Evolutionary conservation across 2,888 invertebrate species (phyloP).

Genomic region (Zootermopsis nevadensis): DNA sequence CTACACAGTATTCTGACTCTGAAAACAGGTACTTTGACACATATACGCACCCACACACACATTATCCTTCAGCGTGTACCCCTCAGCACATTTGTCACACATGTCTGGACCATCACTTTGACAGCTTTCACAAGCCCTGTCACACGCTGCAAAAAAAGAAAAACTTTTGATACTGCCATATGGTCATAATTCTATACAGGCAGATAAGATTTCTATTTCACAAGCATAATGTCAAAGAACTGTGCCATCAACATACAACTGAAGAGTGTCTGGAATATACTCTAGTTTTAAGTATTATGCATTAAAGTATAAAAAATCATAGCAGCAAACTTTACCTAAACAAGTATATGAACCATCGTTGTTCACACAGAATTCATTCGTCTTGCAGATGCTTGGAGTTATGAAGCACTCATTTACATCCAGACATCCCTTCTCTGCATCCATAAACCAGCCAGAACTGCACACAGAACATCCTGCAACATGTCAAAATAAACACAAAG

Average conservation of each 20-base stretch:
- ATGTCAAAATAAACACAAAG: not conserved
- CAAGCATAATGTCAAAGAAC: no score
- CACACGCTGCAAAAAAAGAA: constrained; percentile 70
- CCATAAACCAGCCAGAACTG: constrained; percentile 78
- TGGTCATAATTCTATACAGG: no score
- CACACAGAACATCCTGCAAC: constrained; percentile 71
- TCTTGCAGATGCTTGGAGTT: constrained; percentile 65
- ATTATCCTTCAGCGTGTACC: constrained; percentile 77
- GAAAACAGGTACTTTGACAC: not conserved
- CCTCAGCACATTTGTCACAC: constrained; percentile 84
- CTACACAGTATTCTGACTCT: not conserved
- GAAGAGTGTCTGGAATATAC: no score
- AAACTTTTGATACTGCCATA: no score
- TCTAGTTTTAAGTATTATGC: no score
- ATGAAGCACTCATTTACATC: constrained; percentile 88
- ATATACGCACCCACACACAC: constrained; percentile 76
- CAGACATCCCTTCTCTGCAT: constrained; percentile 80
- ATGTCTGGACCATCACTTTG: constrained; percentile 92
- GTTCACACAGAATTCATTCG: constrained; percentile 88
- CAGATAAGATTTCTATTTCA: no score
- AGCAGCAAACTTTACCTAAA: constrained; percentile 62
- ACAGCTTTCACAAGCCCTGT: constrained; percentile 85
- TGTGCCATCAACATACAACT: no score
- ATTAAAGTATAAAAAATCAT: no score
- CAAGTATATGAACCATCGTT: constrained; percentile 87